Evolutionary conservation across 2,888 invertebrate species (phyloP).

Genomic region (Lasioglossum vierecki): DNA sequence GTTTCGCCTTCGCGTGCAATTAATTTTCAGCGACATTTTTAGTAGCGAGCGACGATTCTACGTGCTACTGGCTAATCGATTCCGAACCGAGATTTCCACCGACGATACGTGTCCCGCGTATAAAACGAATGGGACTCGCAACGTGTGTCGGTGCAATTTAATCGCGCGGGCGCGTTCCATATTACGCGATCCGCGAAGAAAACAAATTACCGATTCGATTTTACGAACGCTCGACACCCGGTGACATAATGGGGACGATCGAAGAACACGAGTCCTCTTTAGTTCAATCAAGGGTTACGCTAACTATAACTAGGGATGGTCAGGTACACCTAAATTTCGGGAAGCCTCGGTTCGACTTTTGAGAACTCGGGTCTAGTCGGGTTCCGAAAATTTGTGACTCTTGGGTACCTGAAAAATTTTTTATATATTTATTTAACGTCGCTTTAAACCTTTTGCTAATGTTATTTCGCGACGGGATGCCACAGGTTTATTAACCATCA

Average conservation of each 20-base stretch:
- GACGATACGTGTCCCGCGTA: constrained; percentile 55
- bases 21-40: constrained; percentile 77
- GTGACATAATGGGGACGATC: neutral
- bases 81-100: constrained; percentile 58
- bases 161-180: constrained; percentile 17
- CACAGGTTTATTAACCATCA: too few species aligned
- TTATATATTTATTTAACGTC: too few species aligned
- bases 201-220: constrained; percentile 38
- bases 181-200: constrained; percentile 31
- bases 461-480: too few species aligned
- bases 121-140: constrained; percentile 1
- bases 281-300: neutral
- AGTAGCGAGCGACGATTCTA: constrained; percentile 40
- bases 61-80: constrained; percentile 56
- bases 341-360: too few species aligned
- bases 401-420: too few species aligned
- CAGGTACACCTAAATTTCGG: too few species aligned
- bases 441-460: too few species aligned
- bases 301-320: neutral
- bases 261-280: neutral
- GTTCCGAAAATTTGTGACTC: too few species aligned
- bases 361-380: too few species aligned
- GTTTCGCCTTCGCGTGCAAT: constrained; percentile 75
- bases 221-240: neutral
- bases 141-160: constrained; percentile 34